Percentiles rank a stretch among this genome's conserved stretches.
Conservation (phyloP, 2,888 invertebrate genomes). For the Taphrorychus bicolor region DNA sequence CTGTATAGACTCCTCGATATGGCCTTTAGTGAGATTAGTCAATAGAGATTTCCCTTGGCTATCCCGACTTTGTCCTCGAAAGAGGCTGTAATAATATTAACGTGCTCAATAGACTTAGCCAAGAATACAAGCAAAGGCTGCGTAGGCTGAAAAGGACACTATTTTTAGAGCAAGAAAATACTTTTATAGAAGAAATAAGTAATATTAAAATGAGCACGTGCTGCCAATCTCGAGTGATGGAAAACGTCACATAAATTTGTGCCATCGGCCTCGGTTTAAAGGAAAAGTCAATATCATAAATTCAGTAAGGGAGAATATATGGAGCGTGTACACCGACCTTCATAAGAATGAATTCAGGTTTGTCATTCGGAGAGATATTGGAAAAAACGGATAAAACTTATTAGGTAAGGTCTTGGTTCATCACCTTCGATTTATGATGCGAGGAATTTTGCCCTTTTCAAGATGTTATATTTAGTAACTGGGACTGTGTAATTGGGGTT, state of each 20-base stretch:
- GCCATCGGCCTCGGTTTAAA: too few relatives aligned
- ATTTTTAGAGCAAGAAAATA: not conserved
- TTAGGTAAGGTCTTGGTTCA: too few relatives aligned
- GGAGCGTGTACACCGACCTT: not conserved
- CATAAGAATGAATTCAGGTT: not conserved
- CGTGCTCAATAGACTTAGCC: not conserved
- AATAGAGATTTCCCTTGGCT: constrained; percentile 3
- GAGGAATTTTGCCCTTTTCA: too few relatives aligned
- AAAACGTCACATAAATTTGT: not conserved
- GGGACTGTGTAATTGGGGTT: too few relatives aligned
- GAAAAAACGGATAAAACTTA: too few relatives aligned
- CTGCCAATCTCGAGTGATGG: not conserved
- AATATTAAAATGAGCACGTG: too few relatives aligned
- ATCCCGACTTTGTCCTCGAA: not conserved
- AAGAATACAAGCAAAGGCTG: not conserved
- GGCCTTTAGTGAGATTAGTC: not conserved
- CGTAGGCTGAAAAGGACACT: not conserved
- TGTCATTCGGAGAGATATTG: not conserved
- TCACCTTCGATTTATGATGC: too few relatives aligned
- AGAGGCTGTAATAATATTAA: not conserved
- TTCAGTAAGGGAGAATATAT: not conserved
- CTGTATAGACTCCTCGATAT: not conserved
- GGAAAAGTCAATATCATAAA: too few relatives aligned
- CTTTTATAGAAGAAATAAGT: not conserved
- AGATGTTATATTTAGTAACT: too few relatives aligned